phyloP scores from a whole-genome alignment of 2,797 vertebrate genomes.

The Okamejei kenojei region DNA sequence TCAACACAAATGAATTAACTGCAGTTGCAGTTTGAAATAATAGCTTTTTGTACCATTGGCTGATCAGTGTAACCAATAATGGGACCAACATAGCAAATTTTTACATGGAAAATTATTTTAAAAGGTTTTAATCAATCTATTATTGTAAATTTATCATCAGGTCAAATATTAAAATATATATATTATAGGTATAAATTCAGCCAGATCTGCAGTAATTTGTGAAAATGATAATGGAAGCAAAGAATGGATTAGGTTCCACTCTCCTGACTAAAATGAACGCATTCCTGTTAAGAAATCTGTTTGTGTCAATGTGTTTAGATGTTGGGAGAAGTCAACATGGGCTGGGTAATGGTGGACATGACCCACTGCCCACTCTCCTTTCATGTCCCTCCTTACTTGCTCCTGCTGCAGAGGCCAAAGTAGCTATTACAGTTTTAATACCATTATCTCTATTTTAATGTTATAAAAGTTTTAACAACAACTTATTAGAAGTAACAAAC shows the following conservation, averaged over 20 bases:
- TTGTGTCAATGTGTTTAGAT: neutral
- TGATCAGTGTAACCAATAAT: neutral
- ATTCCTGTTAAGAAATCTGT: neutral
- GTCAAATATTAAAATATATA: neutral
- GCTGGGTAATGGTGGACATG: too few relatives aligned
- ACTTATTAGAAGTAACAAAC: too few relatives aligned
- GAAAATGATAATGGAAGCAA: neutral
- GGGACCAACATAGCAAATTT: neutral
- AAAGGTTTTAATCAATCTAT: conserved; percentile 13
- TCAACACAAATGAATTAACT: conserved; percentile 5
- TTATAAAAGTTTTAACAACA: too few relatives aligned
- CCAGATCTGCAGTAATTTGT: neutral
- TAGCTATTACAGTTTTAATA: too few relatives aligned
- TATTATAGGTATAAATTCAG: too few relatives aligned
- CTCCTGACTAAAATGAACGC: neutral
- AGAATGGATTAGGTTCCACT: neutral
- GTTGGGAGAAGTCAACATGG: neutral
- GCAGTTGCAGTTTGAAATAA: neutral
- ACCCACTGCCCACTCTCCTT: too few relatives aligned
- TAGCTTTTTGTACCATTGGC: neutral
- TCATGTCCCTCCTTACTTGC: too few relatives aligned
- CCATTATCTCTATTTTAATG: too few relatives aligned
- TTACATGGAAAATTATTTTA: neutral
- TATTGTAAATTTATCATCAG: neutral
- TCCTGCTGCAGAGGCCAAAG: too few relatives aligned